A percentile compares a stretch with the other conserved stretches of the same genome.
Conservation (phyloP, 1,140 invertebrate genomes). For the Dendroctonus valens region DNA sequence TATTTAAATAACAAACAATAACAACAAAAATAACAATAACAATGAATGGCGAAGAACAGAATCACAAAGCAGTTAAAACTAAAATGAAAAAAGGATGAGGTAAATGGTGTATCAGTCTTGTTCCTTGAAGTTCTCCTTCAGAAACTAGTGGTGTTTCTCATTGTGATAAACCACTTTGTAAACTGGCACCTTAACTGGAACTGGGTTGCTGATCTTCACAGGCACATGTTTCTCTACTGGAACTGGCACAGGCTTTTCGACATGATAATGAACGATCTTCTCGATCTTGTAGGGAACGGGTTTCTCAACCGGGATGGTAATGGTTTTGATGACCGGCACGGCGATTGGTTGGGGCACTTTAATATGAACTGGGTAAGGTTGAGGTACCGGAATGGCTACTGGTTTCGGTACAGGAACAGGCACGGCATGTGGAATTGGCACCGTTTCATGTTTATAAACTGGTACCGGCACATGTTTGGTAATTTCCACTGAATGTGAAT, state of each 20-base stretch:
- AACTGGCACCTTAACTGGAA: conserved; percentile 72
- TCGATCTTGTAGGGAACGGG: conserved; percentile 70
- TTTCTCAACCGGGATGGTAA: conserved; percentile 69
- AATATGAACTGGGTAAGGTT: conserved; percentile 71
- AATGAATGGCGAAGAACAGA: too few species aligned
- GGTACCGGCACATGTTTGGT: conserved; percentile 67
- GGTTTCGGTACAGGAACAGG: conserved; percentile 69
- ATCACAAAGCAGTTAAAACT: too few species aligned
- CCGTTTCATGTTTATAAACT: conserved; percentile 66
- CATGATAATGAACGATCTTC: conserved; percentile 69
- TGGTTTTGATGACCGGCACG: conserved; percentile 69
- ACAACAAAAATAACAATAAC: too few species aligned
- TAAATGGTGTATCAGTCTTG: conserved; percentile 39
- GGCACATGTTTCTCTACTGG: conserved; percentile 69
- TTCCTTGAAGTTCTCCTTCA: conserved; percentile 7
- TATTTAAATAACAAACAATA: too few species aligned
- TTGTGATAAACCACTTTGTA: conserved; percentile 64
- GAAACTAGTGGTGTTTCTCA: conserved; percentile 41
- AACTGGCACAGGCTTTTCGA: conserved; percentile 71
- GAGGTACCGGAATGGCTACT: conserved; percentile 65
- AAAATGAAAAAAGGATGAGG: conserved; percentile 11
- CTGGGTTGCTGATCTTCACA: conserved; percentile 69
- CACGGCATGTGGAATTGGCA: conserved; percentile 64
- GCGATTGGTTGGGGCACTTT: conserved; percentile 69
- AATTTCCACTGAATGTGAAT: conserved; percentile 66